These are phyloP conservation scores for Unio pictorum DNA, from an alignment of 2,888 invertebrate species.

Conservation along the genomic window DNA sequence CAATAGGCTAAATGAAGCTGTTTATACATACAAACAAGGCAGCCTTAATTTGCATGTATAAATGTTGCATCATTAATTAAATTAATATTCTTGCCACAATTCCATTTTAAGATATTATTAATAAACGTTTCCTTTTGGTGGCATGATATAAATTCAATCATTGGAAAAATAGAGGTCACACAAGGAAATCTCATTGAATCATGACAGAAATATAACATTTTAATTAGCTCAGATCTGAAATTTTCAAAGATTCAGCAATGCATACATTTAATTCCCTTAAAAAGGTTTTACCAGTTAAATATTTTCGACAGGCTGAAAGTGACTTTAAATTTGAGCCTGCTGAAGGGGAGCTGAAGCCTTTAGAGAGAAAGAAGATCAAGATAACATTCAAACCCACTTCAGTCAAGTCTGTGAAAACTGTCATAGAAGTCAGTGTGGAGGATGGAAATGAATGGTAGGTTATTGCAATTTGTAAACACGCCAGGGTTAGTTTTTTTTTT, in stretches of 20 bases:
- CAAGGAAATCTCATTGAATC: too few species aligned
- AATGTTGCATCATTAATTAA: too few species aligned
- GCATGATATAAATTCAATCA: too few species aligned
- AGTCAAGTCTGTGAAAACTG: conserved; percentile 49
- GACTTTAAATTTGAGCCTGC: conserved; percentile 62
- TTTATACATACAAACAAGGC: too few species aligned
- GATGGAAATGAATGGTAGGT: conserved; percentile 59
- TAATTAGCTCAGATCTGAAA: not conserved
- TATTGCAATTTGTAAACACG: not conserved
- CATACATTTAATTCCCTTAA: not conserved
- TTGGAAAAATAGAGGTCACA: too few species aligned
- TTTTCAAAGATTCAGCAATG: not conserved
- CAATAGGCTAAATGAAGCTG: too few species aligned
- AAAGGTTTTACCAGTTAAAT: not conserved
- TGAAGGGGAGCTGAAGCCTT: conserved; percentile 61
- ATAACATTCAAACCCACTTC: conserved; percentile 56
- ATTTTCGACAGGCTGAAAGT: conserved; percentile 24
- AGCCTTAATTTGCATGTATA: too few species aligned
- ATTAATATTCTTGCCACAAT: too few species aligned
- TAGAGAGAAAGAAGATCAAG: conserved; percentile 54
- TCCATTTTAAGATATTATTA: too few species aligned
- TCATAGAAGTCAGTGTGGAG: conserved; percentile 61
- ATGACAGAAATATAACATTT: too few species aligned
- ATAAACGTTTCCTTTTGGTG: too few species aligned
- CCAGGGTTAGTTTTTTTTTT: too few species aligned